A percentile compares a stretch with the other conserved stretches of the same genome.
phyloP scores from a whole-genome alignment of 1,140 invertebrate species.

The Lucilia cuprina region DNA sequence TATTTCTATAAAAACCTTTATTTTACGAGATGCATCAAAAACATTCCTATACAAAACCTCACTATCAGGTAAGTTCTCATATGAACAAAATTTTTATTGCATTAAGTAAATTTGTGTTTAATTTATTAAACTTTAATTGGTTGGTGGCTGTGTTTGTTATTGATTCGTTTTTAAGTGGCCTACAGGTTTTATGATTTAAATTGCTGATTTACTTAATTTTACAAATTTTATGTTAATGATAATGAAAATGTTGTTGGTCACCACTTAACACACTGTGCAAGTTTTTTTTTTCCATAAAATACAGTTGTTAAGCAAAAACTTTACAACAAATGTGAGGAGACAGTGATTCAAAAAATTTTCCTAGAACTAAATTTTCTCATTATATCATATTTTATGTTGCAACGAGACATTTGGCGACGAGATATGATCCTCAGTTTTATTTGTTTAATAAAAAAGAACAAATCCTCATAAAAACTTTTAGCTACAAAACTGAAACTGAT shows the following conservation, averaged over 20 bases:
- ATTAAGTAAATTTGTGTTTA: not conserved
- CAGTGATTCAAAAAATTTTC: constrained; percentile 24
- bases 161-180: too few relatives aligned
- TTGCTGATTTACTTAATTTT: too few relatives aligned
- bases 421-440: constrained; percentile 2
- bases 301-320: too few relatives aligned
- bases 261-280: too few relatives aligned
- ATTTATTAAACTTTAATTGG: not conserved
- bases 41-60: not conserved
- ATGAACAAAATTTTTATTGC: not conserved
- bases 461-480: not conserved
- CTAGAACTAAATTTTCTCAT: constrained; percentile 25
- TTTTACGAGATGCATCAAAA: constrained; percentile 5
- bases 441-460: not conserved
- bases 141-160: too few relatives aligned
- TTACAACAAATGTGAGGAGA: not conserved
- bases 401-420: constrained; percentile 20
- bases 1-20: constrained; percentile 16
- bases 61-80: not conserved
- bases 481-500: not conserved
- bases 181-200: too few relatives aligned
- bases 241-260: too few relatives aligned
- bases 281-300: too few relatives aligned
- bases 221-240: too few relatives aligned
- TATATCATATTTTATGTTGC: constrained; percentile 3